These are phyloP conservation scores for Olivierus martensii DNA, from an alignment of 1,140 invertebrate genomes.

Conservation along the genomic window DNA sequence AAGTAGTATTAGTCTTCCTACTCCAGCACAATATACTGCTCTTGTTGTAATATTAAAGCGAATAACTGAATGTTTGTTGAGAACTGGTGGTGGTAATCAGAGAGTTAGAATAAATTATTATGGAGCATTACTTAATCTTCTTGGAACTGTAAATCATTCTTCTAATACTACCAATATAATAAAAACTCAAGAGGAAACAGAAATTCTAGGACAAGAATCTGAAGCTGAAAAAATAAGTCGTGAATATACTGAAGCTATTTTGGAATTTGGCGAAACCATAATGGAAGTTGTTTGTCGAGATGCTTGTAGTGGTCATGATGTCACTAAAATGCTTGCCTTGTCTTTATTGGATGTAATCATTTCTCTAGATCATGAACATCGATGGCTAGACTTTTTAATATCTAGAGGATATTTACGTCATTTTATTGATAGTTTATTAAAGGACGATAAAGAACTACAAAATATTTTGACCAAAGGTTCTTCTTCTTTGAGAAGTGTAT, in stretches of 20 bases:
- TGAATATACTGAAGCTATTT: conserved; percentile 42
- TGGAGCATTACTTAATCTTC: conserved; percentile 44
- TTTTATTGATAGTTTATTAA: conserved; percentile 59
- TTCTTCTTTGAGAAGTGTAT: conserved; percentile 55
- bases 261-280: conserved; percentile 59
- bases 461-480: conserved; percentile 50
- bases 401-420: conserved; percentile 69
- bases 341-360: conserved; percentile 64
- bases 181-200: neutral
- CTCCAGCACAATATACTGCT: conserved; percentile 26
- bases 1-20: too few relatives aligned
- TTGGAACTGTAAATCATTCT: conserved; percentile 41
- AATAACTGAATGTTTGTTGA: conserved; percentile 37
- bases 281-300: conserved; percentile 71
- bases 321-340: conserved; percentile 73
- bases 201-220: conserved; percentile 25
- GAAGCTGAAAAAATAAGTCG: conserved; percentile 32
- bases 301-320: conserved; percentile 71
- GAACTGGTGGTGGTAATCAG: conserved; percentile 46
- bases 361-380: conserved; percentile 52
- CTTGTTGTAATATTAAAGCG: conserved; percentile 36
- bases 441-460: conserved; percentile 55
- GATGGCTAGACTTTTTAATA: conserved; percentile 56
- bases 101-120: conserved; percentile 73
- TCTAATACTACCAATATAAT: too few relatives aligned